A percentile compares a stretch with the other conserved stretches of the same genome.
phyloP scores from a whole-genome alignment of 2,113 vertebrate genomes.

The Mesocricetus auratus region DNA sequence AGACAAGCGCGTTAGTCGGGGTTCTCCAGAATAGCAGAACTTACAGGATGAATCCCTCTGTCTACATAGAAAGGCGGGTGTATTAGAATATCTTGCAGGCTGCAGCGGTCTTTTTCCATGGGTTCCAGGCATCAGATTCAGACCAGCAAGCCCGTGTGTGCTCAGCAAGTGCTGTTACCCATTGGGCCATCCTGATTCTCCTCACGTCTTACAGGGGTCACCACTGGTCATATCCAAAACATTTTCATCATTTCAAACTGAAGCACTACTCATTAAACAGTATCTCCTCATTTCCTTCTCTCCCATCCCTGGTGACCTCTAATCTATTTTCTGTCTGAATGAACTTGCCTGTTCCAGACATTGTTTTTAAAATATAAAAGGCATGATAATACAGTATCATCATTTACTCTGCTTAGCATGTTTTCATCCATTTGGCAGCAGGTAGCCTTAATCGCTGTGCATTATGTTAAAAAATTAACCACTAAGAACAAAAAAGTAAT shows the following conservation, averaged over 20 bases:
- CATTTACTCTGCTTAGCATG: background rate
- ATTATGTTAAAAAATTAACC: slow-evolving; percentile 12
- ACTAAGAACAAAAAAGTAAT: background rate
- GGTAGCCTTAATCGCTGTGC: background rate
- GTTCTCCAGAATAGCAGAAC: too few species aligned
- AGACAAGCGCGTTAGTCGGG: background rate
- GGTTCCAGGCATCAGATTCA: background rate
- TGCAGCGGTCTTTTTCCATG: background rate
- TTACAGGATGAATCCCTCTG: too few species aligned
- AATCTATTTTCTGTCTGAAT: background rate
- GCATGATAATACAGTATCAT: background rate
- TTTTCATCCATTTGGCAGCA: background rate
- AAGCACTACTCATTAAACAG: background rate
- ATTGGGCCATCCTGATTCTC: too few species aligned
- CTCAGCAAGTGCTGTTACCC: background rate
- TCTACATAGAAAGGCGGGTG: too few species aligned
- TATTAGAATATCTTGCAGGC: too few species aligned
- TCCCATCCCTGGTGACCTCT: background rate
- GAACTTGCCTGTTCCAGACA: background rate
- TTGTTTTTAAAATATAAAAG: background rate
- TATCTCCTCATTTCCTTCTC: background rate
- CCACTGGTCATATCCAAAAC: background rate
- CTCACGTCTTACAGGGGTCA: background rate
- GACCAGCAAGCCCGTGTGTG: background rate
- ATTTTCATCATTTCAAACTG: background rate